phyloP scores from a whole-genome alignment of 1,140 invertebrate species.

The Stegodyphus mimosarum region DNA sequence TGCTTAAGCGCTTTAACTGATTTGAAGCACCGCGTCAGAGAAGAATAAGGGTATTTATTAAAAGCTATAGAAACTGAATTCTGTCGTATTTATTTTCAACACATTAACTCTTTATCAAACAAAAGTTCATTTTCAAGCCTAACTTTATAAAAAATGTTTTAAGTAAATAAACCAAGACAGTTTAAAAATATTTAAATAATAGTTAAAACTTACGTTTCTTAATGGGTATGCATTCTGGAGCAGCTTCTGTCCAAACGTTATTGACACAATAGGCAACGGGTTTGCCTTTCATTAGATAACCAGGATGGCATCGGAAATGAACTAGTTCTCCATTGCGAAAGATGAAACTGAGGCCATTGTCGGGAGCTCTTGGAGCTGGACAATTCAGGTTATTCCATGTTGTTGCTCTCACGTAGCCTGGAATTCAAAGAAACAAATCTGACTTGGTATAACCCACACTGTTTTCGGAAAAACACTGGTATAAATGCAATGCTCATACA shows the following conservation, averaged over 20 bases:
- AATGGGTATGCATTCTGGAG: slow-evolving; percentile 47
- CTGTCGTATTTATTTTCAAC: too few relatives aligned
- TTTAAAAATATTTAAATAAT: too few relatives aligned
- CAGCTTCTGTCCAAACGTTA: slow-evolving; percentile 33
- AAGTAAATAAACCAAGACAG: too few relatives aligned
- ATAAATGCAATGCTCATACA: too few relatives aligned
- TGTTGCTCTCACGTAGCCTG: neutral
- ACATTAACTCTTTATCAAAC: too few relatives aligned
- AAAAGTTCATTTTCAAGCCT: too few relatives aligned
- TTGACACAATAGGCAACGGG: slow-evolving; percentile 35
- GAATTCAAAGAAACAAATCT: neutral
- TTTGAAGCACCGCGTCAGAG: too few relatives aligned
- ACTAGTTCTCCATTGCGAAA: slow-evolving; percentile 56
- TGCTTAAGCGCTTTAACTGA: too few relatives aligned
- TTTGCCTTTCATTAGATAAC: slow-evolving; percentile 44
- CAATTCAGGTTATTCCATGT: slow-evolving; percentile 53
- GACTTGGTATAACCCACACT: neutral
- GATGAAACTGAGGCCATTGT: slow-evolving; percentile 56
- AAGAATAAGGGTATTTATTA: too few relatives aligned
- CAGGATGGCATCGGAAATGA: slow-evolving; percentile 53
- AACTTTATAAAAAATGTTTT: too few relatives aligned
- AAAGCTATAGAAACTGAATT: too few relatives aligned
- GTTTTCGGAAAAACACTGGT: too few relatives aligned
- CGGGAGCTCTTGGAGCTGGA: slow-evolving; percentile 52
- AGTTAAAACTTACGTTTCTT: slow-evolving; percentile 3